Base-by-base conservation (phyloP, 2,888 invertebrate species). In the Cosmopolites sordidus region DNA sequence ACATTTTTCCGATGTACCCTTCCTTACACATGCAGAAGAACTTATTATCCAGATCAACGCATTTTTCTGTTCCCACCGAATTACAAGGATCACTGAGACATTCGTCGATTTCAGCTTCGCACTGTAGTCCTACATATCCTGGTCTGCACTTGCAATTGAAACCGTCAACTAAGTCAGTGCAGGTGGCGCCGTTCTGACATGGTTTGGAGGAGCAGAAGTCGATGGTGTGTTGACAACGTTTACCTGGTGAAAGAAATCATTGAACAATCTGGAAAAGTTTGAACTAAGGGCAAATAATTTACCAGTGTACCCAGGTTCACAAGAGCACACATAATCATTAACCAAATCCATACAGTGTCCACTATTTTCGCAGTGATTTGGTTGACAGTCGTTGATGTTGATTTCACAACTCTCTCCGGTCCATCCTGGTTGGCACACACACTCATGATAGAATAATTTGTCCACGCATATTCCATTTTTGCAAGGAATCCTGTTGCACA, bases 351-450 rank as follows among this genome's bases (percentile, higher is more conserved):
- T 82, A 71, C 99, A 99, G 60, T 87, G 86, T 0, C 95, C 98
- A 29, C 87, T 89, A 72, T 98, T 96, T 64, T 87, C 83, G 68
- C 99, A 99, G 0, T 97, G 96, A 58, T 85, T 84, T 49, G 82
- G 81, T 1, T 84, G 79, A 69, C 99, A 99, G 69, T 95, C 93
- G 68, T 98, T 92, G 41, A 92, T 87, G 66, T 96, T 94, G 2
- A 86, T 81, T 64, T 95, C 94, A 69, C 97, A 97, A 37, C 84
- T 81, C 3, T 83, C 76, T 39, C 88, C 95, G 9, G 83, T 83
- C 93, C 95, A 98, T 51, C 98, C 97, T 0, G 89, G 88, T 67
- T 92, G 83, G 69, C 98, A 98, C 44, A 93, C 80, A 64, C 95
- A 95, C 70, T 92, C 85, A 68, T 91, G 87, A 42, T 83, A 81